phyloP scores from a whole-genome alignment of 2,888 invertebrate genomes.

The Chrysolina americana region DNA sequence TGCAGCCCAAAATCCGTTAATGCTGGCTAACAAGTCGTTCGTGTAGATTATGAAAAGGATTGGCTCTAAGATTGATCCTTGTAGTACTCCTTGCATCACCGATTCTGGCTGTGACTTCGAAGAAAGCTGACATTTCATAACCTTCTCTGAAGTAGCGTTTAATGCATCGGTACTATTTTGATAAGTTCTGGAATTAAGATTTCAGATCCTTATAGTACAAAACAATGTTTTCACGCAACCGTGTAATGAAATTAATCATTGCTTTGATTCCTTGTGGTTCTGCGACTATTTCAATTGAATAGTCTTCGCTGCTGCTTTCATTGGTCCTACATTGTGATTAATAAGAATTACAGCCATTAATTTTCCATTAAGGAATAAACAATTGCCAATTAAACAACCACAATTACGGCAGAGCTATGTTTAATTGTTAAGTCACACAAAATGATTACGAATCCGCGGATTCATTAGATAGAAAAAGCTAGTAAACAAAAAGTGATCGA shows the following conservation, averaged over 20 bases:
- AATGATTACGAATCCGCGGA: neutral
- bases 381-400: neutral
- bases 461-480: neutral
- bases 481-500: neutral
- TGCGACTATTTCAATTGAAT: neutral
- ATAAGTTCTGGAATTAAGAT: too few species aligned
- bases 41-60: too few species aligned
- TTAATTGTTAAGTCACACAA: conserved; percentile 1
- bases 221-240: too few species aligned
- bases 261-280: neutral
- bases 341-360: neutral
- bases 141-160: too few species aligned
- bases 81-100: too few species aligned
- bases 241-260: neutral
- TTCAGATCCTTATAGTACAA: too few species aligned
- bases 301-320: neutral
- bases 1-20: too few species aligned
- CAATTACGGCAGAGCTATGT: neutral
- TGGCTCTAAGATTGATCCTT: too few species aligned
- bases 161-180: too few species aligned
- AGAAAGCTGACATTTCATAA: too few species aligned
- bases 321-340: neutral
- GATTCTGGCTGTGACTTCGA: too few species aligned
- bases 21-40: too few species aligned
- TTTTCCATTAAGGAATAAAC: neutral